Evolutionary conservation across 1,140 invertebrate species (phyloP).

Genomic region (Drosophila ambigua): DNA sequence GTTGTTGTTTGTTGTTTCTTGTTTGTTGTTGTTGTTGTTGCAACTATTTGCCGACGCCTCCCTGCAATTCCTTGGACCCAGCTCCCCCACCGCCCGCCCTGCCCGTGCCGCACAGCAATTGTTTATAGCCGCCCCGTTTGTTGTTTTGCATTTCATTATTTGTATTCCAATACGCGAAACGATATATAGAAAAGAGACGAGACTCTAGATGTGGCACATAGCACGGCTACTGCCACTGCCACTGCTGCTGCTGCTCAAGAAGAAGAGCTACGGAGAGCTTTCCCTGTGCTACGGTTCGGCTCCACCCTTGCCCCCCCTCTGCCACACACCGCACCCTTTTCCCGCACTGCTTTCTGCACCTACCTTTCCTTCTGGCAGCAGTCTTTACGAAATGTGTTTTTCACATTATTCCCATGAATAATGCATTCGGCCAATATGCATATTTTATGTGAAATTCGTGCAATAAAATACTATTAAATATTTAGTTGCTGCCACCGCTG

Average conservation of each 20-base stretch:
- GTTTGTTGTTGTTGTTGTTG: slow-evolving; percentile 17
- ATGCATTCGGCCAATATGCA: slow-evolving; percentile 81
- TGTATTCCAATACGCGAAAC: slow-evolving; percentile 34
- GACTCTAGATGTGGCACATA: slow-evolving; percentile 33
- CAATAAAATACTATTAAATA: slow-evolving; percentile 83
- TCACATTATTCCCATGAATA: slow-evolving; percentile 82
- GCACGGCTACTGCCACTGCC: not conserved
- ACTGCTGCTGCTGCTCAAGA: slow-evolving; percentile 14
- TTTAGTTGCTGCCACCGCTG: slow-evolving; percentile 68
- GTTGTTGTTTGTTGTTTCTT: slow-evolving; percentile 29
- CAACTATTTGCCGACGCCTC: not conserved
- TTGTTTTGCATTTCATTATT: slow-evolving; percentile 64
- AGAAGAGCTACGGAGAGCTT: slow-evolving; percentile 13
- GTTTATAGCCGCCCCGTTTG: slow-evolving; percentile 34
- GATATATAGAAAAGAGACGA: slow-evolving; percentile 42
- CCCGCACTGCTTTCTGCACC: not conserved
- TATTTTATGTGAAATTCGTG: slow-evolving; percentile 83
- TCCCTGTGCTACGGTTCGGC: not conserved
- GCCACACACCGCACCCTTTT: not conserved
- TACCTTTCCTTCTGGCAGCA: not conserved
- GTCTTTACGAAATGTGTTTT: slow-evolving; percentile 70
- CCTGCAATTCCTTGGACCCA: slow-evolving; percentile 53
- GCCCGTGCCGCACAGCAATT: slow-evolving; percentile 56
- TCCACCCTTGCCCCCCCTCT: not conserved
- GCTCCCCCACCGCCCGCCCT: slow-evolving; percentile 20